Base-by-base conservation (phyloP, 2,888 invertebrate species). In the Abscondita cerata region DNA sequence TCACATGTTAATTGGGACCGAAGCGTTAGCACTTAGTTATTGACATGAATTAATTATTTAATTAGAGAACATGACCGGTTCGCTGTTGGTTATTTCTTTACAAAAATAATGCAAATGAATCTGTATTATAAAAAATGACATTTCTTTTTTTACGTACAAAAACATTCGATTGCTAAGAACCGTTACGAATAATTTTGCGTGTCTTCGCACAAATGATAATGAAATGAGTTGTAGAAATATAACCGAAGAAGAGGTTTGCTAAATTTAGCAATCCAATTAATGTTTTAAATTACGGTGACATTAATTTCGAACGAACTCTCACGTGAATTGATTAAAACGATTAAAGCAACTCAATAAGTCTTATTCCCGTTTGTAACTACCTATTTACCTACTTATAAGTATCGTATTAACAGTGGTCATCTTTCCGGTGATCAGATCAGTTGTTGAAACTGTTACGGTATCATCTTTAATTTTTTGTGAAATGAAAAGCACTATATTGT, bases 321-420 rank as follows among this genome's bases (percentile, higher is more conserved):
- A 50, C 59, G 64, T 60, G 63, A 54, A 51, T 46, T 53, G 59
- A 51, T 51, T 63, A 54, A 52, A 48, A 59, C 52, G 51, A 52
- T 50, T 53, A 18, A 44, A 44, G 44, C 44, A 44, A 44, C 18
- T 44, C 19, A 44, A 44, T 52, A 60, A 33, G 59, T 62, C 58
- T 62, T 59, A 54, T 55, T 62, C 53, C 55, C 62, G 58, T 53
- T 59, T 54, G 50, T 59, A 13, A 41, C 54, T 18, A 64, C 64
- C 64, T 59, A 61, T 36, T 64, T 64, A 64, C 61, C 64, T 64
- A 64, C 64, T 64, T 64, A 55, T 52, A 44, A 56, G 16, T 19
- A 59, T 50, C 44, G 41, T 34, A 50, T 41, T 34, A 40, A 34
- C 54, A 51, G 34, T 51, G 48, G 46, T 51, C 53, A 48, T 52